These are phyloP conservation scores for Pararge aegeria DNA, from an alignment of 1,140 invertebrate genomes.

Conservation along the genomic window DNA sequence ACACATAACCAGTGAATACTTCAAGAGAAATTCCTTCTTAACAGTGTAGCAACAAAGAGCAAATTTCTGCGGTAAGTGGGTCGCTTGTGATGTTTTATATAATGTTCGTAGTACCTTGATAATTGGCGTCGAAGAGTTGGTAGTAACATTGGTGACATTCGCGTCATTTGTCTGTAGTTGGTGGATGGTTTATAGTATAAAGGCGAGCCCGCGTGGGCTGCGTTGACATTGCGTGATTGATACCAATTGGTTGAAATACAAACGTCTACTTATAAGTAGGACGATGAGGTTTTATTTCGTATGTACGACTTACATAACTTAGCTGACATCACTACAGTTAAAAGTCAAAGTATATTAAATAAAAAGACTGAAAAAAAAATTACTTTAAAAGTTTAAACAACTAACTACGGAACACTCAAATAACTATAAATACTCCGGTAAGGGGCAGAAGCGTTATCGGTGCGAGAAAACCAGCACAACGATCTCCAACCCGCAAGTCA, in stretches of 20 bases:
- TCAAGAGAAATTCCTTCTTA: constrained; percentile 1
- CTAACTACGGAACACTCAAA: no score
- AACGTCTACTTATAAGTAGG: background rate
- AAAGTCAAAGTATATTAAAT: no score
- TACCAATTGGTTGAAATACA: background rate
- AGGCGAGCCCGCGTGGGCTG: constrained; percentile 22
- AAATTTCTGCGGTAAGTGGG: background rate
- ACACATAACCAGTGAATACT: constrained; percentile 6
- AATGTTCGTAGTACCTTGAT: constrained; percentile 14
- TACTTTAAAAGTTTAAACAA: no score
- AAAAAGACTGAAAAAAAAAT: no score
- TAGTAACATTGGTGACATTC: constrained; percentile 18
- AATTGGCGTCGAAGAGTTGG: constrained; percentile 24
- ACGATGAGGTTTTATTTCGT: no score
- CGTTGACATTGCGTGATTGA: constrained; percentile 19
- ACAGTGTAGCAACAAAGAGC: background rate
- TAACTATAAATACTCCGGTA: no score
- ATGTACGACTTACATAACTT: no score
- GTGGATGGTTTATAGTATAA: background rate
- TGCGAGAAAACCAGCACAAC: no score
- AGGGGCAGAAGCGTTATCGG: no score
- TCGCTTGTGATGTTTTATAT: background rate
- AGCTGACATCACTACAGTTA: no score
- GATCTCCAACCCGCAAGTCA: no score
- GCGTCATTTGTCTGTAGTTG: constrained; percentile 6